Conservation (phyloP, 2,797 vertebrate genomes). For the Trachops cirrhosus region DNA sequence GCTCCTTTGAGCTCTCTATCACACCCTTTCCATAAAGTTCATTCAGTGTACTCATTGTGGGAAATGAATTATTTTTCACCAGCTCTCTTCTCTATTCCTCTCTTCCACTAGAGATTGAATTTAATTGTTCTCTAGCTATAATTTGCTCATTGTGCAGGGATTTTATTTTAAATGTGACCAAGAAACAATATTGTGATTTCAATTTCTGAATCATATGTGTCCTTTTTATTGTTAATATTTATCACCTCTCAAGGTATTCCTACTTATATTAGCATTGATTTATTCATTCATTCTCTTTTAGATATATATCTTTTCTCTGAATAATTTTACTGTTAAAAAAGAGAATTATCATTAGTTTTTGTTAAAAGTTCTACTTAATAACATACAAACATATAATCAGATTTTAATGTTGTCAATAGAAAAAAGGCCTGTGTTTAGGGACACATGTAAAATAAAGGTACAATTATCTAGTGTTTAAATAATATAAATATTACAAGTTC, state of each 20-base stretch:
- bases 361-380: neutral
- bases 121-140: neutral
- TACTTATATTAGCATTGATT: neutral
- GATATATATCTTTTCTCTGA: neutral
- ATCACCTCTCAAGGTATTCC: neutral
- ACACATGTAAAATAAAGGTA: neutral
- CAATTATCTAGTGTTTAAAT: neutral
- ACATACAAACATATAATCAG: neutral
- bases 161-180: conserved; percentile 20
- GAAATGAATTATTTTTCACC: neutral
- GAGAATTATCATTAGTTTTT: neutral
- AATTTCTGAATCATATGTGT: neutral
- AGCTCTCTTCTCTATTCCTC: neutral
- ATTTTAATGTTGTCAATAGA: neutral
- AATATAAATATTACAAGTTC: neutral
- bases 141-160: neutral
- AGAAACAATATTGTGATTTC: conserved; percentile 8
- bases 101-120: neutral
- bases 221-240: neutral
- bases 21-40: neutral
- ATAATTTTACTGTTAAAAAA: neutral
- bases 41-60: neutral
- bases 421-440: neutral
- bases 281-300: neutral
- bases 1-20: neutral